Evolutionary conservation across 2,888 invertebrate species (phyloP), one percentile per base, ranked within the genome.

Genomic region (Chaetoderma sp.): DNA sequence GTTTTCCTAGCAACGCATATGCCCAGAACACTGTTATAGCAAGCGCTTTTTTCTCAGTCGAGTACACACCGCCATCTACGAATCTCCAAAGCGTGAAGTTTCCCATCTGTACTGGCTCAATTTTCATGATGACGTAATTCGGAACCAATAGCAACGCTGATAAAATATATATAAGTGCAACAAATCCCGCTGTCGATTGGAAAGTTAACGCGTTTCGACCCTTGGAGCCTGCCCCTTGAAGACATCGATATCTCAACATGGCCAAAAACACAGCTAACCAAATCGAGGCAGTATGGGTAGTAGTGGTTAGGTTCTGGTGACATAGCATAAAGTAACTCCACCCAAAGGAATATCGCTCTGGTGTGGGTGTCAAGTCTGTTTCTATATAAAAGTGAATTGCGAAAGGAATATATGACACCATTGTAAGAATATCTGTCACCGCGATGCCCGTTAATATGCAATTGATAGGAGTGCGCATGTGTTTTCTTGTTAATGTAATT

Each of bases 251-350:
- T 10, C 97, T 90, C 94, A 97, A 96, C 3, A 96, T 92, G 0
- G 96, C 96, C 73, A 98, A 88, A 1, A 94, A 93, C 1, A 97
- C 93, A 0, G 96, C 97, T 73, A 98, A 88, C 91, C 94, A 96
- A 73, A 96, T 96, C 1, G 96, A 95, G 70, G 96, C 93, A 1
- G 96, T 96, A 85, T 94, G 94, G 67, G 93, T 90, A 49, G 93
- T 90, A 87, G 95, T 94, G 32, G 93, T 92, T 84, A 95, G 94
- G 81, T 94, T 92, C 28, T 94, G 94, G 86, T 96, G 96, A 77
- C 96, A 93, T 30, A 86, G 84, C 52, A 87, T 77, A 71, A 86
- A 88, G 21, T 76, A 65, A 2, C 80, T 82, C 78, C 87, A 87
- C 1, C 68, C 77, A 63, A 79, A 80, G 16, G 81, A 82, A 72